Percentiles rank a stretch among this genome's conserved stretches.
These are phyloP conservation scores for Theristicus caerulescens DNA, from an alignment of 2,113 vertebrate species.

Conservation along the genomic window DNA sequence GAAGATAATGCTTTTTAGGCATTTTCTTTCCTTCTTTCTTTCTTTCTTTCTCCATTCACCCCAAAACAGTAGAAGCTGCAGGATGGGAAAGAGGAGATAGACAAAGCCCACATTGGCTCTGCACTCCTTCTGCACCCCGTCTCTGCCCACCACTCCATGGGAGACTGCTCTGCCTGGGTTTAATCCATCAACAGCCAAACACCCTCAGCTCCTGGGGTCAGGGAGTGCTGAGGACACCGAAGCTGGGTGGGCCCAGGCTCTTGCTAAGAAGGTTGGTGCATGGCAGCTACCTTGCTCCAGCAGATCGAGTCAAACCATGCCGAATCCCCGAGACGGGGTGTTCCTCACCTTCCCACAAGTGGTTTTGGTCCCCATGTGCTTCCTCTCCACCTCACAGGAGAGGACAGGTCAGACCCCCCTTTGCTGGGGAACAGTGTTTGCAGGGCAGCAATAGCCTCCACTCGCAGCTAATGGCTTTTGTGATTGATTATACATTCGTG, in stretches of 20 bases:
- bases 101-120: neutral
- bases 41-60: neutral
- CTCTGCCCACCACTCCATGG: neutral
- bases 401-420: neutral
- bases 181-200: neutral
- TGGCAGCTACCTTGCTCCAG: neutral
- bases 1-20: neutral
- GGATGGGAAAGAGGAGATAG: neutral
- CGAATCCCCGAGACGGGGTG: neutral
- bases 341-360: neutral
- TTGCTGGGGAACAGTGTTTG: neutral
- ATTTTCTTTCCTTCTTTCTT: neutral
- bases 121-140: neutral
- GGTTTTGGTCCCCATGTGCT: neutral
- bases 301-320: neutral
- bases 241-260: neutral
- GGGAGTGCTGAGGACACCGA: too few relatives aligned
- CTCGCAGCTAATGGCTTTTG: neutral
- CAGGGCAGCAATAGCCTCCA: neutral
- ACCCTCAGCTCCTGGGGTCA: neutral
- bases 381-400: neutral
- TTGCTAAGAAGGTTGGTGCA: neutral
- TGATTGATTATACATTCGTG: neutral
- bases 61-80: neutral
- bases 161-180: neutral